Evolutionary conservation across 53 echinoderm and acorn worm species (phyloP).

Genomic region (Henricia sp.): DNA sequence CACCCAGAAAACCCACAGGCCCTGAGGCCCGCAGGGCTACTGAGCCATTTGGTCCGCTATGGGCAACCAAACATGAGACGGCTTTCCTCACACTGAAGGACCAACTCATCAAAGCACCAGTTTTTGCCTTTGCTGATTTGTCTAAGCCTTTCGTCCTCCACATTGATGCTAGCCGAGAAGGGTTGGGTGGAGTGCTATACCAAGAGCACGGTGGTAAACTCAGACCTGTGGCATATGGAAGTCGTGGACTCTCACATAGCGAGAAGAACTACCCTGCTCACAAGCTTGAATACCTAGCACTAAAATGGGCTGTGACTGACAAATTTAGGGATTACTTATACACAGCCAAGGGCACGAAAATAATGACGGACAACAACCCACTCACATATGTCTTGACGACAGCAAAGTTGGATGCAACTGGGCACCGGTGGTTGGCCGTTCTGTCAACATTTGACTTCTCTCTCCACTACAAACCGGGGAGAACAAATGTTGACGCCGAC

Average conservation of each 20-base stretch:
- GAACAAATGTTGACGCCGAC: no score
- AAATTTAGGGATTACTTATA: no score
- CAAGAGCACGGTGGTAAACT: constrained; percentile 38
- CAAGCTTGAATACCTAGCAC: background rate
- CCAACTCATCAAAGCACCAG: constrained; percentile 40
- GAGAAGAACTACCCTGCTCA: background rate
- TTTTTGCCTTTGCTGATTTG: constrained; percentile 63
- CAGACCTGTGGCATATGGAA: background rate
- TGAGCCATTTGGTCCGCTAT: background rate
- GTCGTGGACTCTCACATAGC: background rate
- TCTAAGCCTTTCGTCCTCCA: constrained; percentile 55
- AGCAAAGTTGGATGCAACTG: no score
- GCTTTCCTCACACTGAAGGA: constrained; percentile 54
- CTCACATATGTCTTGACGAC: no score
- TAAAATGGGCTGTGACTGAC: no score
- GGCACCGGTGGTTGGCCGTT: no score
- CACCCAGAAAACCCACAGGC: background rate
- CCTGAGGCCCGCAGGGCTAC: background rate
- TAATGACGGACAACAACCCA: no score
- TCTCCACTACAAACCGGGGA: no score
- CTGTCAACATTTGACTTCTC: no score
- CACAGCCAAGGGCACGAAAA: no score
- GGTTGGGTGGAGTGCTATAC: constrained; percentile 47
- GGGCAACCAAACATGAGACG: constrained; percentile 52
- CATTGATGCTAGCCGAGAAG: constrained; percentile 61